Conservation (phyloP, 2,113 vertebrate genomes). For the Orthochromis malagaraziensis region DNA sequence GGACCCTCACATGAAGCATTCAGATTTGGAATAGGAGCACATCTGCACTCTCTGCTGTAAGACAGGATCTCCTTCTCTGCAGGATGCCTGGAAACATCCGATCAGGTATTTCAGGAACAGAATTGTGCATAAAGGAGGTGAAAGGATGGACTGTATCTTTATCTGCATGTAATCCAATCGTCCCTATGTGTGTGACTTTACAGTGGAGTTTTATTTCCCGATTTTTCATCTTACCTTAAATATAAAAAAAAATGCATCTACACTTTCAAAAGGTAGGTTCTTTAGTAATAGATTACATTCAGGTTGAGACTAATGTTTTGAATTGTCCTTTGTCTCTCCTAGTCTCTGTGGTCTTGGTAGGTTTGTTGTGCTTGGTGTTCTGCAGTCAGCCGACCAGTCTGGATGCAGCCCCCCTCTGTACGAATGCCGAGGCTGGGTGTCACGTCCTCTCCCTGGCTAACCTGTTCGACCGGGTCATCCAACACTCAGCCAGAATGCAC, state of each 20-base stretch:
- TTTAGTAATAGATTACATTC: neutral
- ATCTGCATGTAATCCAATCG: neutral
- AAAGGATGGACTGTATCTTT: neutral
- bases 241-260: accelerated
- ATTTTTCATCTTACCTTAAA: neutral
- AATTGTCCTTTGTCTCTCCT: neutral
- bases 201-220: neutral
- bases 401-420: slow-evolving; percentile 46
- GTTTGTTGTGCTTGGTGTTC: slow-evolving; percentile 17
- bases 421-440: slow-evolving; percentile 43
- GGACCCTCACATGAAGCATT: slow-evolving; percentile 4
- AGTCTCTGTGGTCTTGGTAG: slow-evolving; percentile 1
- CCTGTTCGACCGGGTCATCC: slow-evolving; percentile 77
- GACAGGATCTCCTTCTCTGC: neutral
- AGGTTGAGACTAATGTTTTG: neutral
- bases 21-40: neutral
- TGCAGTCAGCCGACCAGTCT: neutral
- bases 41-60: neutral
- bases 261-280: neutral
- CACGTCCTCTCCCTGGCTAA: slow-evolving; percentile 61
- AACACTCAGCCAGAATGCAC: slow-evolving; percentile 75
- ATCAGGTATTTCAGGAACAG: neutral
- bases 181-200: neutral
- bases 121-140: neutral
- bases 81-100: slow-evolving; percentile 47